A percentile compares a stretch with the other conserved stretches of the same genome.
phyloP scores from a whole-genome alignment of 92 coral and sea anemone genomes.

The Virgularia gustaviana region DNA sequence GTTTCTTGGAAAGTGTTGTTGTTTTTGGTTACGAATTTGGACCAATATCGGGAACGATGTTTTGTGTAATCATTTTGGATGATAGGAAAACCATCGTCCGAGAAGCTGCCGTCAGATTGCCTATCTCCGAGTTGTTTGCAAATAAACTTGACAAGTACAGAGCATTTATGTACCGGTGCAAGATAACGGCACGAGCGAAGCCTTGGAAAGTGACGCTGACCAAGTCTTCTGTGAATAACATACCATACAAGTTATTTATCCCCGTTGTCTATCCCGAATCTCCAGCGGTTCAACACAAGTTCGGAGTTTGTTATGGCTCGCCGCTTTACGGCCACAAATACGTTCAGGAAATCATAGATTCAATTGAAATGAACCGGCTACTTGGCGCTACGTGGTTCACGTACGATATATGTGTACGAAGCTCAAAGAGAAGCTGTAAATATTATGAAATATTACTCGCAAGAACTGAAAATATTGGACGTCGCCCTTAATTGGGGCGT shows the following conservation, averaged over 20 bases:
- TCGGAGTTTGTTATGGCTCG: not conserved
- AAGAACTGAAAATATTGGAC: slow-evolving; percentile 1
- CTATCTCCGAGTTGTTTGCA: not conserved
- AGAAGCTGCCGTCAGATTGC: not conserved
- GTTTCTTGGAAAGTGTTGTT: not conserved
- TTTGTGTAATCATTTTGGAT: not conserved
- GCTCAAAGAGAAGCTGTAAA: not conserved
- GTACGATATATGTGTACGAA: not conserved
- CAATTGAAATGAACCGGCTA: not conserved
- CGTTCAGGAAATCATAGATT: not conserved
- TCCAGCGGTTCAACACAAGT: not conserved
- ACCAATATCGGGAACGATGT: not conserved
- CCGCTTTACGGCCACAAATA: not conserved
- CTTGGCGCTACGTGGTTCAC: slow-evolving; percentile 12
- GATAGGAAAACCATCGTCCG: not conserved
- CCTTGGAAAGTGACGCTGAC: not conserved
- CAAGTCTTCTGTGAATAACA: not conserved
- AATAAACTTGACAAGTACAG: not conserved
- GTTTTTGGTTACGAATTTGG: slow-evolving; percentile 5
- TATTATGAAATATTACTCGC: not conserved
- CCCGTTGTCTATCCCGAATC: not conserved
- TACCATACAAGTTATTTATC: not conserved
- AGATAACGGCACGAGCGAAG: not conserved
- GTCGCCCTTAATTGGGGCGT: not conserved
- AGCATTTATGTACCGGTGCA: not conserved